These are phyloP conservation scores for Trimorus sp. DNA, from an alignment of 2,888 invertebrate species.

Conservation along the genomic window DNA sequence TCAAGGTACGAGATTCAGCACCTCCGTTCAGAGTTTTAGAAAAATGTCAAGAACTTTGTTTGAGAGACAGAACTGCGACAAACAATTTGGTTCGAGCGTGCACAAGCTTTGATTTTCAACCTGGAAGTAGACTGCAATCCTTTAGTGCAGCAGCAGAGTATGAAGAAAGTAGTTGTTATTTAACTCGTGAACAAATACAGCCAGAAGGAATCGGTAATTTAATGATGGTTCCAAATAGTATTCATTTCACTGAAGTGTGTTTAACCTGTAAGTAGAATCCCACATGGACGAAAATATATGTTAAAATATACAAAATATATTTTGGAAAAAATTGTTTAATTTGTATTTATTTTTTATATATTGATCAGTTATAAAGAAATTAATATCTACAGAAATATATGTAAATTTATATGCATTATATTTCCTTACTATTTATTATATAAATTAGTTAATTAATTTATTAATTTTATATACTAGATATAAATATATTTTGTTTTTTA, in stretches of 20 bases:
- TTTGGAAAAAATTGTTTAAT: too few species aligned
- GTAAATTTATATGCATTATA: too few species aligned
- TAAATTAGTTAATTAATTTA: too few species aligned
- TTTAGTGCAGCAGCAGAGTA: conserved; percentile 91
- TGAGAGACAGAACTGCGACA: conserved; percentile 89
- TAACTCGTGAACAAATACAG: conserved; percentile 92
- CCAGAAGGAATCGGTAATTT: conserved; percentile 94
- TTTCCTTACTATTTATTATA: too few species aligned
- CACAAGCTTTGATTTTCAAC: conserved; percentile 95
- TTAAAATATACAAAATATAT: too few species aligned
- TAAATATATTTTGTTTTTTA: too few species aligned
- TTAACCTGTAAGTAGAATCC: conserved; percentile 89
- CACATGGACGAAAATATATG: too few species aligned
- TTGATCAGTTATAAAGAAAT: too few species aligned
- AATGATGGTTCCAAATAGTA: conserved; percentile 94
- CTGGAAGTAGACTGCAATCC: conserved; percentile 92
- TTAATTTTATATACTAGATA: too few species aligned
- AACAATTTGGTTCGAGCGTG: conserved; percentile 93
- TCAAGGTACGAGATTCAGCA: conserved; percentile 89
- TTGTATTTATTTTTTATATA: too few species aligned
- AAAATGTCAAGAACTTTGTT: conserved; percentile 93
- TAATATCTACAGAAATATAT: too few species aligned
- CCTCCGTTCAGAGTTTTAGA: conserved; percentile 94
- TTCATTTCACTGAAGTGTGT: conserved; percentile 95
- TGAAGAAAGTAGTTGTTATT: conserved; percentile 93